phyloP scores from a whole-genome alignment of 2,113 vertebrate species.

The Piliocolobus tephrosceles region DNA sequence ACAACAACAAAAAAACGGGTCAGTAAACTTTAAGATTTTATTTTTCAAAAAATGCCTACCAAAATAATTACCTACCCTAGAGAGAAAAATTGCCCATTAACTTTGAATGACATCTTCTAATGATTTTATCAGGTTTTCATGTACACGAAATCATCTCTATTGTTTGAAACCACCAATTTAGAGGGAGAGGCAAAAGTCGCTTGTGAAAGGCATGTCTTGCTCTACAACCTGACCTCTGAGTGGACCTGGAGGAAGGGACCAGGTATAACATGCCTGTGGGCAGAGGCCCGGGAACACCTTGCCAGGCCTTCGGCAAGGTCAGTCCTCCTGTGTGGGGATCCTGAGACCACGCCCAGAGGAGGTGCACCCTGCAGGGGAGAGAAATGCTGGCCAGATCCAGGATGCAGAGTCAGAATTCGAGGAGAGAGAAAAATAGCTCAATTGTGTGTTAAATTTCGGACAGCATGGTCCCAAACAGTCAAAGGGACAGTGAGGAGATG shows the following conservation, averaged over 20 bases:
- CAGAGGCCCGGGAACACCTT: rapidly evolving
- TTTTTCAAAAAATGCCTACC: neutral
- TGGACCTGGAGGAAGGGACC: rapidly evolving
- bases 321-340: too few relatives aligned
- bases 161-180: neutral
- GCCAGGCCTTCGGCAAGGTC: rapidly evolving
- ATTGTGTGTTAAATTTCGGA: neutral
- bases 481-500: neutral
- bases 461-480: too few relatives aligned
- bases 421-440: neutral
- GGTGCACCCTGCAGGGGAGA: rapidly evolving
- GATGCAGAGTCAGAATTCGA: neutral
- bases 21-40: neutral
- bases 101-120: neutral
- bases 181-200: neutral
- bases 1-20: neutral
- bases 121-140: neutral
- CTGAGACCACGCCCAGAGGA: rapidly evolving
- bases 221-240: neutral
- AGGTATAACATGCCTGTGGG: rapidly evolving
- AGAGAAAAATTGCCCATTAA: neutral
- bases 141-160: neutral
- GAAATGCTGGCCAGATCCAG: rapidly evolving
- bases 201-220: neutral
- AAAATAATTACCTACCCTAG: neutral